Conservation (phyloP, 1,140 invertebrate genomes). For the Zaprionus ornatus region DNA sequence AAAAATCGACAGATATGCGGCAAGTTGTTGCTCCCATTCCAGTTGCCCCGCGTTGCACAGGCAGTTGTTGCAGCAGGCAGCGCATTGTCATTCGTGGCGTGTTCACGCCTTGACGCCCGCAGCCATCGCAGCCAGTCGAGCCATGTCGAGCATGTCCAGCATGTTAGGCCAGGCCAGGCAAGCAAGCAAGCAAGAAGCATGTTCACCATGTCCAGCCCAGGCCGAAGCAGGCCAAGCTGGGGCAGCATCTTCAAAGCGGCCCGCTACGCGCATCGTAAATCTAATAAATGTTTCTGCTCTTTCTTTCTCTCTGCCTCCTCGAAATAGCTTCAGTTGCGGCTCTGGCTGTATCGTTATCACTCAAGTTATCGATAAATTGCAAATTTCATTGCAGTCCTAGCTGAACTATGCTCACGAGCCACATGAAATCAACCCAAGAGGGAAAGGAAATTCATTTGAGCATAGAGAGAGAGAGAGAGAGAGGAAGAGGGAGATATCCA, state of each 20-base stretch:
- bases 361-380: slow-evolving; percentile 7
- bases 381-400: slow-evolving; percentile 1
- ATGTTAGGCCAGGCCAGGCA: slow-evolving; percentile 1
- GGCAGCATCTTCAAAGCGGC: slow-evolving; percentile 72
- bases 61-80: slow-evolving; percentile 32
- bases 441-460: background rate
- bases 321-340: background rate
- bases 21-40: slow-evolving; percentile 38
- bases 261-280: slow-evolving; percentile 73
- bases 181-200: slow-evolving; percentile 5
- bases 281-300: slow-evolving; percentile 66
- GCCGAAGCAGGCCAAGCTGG: background rate
- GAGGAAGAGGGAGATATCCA: too few species aligned
- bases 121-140: slow-evolving; percentile 47
- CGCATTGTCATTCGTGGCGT: slow-evolving; percentile 77
- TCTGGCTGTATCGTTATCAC: background rate
- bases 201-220: background rate
- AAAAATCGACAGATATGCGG: slow-evolving; percentile 80
- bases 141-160: slow-evolving; percentile 3
- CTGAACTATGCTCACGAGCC: background rate
- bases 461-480: background rate
- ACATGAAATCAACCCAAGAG: background rate
- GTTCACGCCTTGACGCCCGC: slow-evolving; percentile 80
- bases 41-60: slow-evolving; percentile 10
- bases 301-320: background rate